These are phyloP conservation scores for Drosophila lacertosa DNA, from an alignment of 1,140 invertebrate genomes.

Conservation along the genomic window DNA sequence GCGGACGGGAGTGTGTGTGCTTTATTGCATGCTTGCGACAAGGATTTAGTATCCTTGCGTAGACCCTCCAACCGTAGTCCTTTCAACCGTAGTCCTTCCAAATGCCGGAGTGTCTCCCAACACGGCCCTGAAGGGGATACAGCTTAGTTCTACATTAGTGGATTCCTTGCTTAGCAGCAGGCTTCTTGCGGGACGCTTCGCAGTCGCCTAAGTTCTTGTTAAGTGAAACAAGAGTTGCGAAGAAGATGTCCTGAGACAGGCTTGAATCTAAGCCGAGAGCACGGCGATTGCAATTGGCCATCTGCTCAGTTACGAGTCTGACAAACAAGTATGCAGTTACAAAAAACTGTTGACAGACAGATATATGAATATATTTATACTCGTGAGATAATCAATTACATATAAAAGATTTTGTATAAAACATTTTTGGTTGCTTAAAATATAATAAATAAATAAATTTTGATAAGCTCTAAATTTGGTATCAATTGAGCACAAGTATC, in stretches of 20 bases:
- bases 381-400: too few relatives aligned
- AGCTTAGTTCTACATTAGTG: slow-evolving; percentile 25
- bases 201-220: slow-evolving; percentile 2
- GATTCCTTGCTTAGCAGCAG: slow-evolving; percentile 31
- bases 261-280: neutral
- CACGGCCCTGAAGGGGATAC: slow-evolving; percentile 28
- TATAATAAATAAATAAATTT: too few relatives aligned
- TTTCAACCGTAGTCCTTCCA: too few relatives aligned
- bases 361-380: too few relatives aligned
- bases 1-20: neutral
- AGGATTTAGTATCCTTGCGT: neutral
- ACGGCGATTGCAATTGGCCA: neutral
- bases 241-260: slow-evolving; percentile 8
- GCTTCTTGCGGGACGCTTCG: too few relatives aligned
- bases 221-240: slow-evolving; percentile 3
- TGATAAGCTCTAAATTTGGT: too few relatives aligned
- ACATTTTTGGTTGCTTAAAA: too few relatives aligned
- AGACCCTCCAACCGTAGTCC: neutral
- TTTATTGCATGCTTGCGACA: neutral
- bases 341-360: slow-evolving; percentile 1
- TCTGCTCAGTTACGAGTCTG: neutral
- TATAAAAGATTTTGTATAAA: too few relatives aligned
- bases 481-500: neutral
- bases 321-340: slow-evolving; percentile 1
- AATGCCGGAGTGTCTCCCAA: neutral